Percentiles rank a stretch among this genome's conserved stretches.
Conservation (phyloP, 2,113 vertebrate genomes). For the Grantiella picta region DNA sequence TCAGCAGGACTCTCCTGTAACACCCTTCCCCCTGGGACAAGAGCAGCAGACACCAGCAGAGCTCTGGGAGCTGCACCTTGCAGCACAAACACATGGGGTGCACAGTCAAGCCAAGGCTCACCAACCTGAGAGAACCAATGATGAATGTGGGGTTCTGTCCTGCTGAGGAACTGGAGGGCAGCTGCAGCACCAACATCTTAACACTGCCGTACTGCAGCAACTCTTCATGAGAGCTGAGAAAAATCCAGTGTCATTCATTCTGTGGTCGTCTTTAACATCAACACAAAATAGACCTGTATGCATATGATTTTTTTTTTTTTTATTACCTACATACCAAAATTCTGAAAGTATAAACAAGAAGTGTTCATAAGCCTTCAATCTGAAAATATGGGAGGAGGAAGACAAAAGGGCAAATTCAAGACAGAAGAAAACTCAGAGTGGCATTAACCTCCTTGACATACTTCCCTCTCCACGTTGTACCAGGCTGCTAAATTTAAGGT, state of each 20-base stretch:
- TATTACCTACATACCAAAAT: neutral
- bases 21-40: accelerated
- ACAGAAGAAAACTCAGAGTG: neutral
- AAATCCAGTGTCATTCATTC: accelerated
- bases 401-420: neutral
- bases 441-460: neutral
- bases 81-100: accelerated
- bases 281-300: neutral
- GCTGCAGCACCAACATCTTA: neutral
- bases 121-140: neutral
- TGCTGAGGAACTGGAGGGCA: neutral
- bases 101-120: neutral
- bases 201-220: neutral
- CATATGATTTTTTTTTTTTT: neutral
- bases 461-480: neutral
- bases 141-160: neutral
- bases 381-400: neutral
- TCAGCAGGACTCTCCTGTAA: neutral
- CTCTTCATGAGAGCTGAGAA: neutral
- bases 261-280: neutral
- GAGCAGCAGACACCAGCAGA: neutral
- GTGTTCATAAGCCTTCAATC: neutral
- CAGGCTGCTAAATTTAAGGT: neutral
- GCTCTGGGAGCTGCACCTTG: neutral
- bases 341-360: neutral